Evolutionary conservation across 2,113 vertebrate genomes (phyloP).

Genomic region (Trochalopteron elliotii): DNA sequence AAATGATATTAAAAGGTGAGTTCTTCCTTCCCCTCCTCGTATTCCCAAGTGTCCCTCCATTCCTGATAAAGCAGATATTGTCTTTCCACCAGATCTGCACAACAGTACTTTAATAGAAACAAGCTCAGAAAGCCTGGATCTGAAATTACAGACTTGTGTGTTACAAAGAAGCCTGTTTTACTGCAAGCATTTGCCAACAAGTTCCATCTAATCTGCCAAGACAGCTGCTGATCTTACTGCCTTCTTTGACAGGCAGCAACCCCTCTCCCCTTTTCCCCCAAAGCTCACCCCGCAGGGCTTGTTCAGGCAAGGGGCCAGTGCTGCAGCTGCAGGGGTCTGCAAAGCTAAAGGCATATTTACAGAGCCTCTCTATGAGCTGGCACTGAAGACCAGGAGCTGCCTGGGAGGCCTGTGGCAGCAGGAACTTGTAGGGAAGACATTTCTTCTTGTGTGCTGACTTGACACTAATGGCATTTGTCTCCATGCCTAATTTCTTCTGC

Average conservation of each 20-base stretch:
- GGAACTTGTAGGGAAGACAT: neutral
- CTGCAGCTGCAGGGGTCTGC: conserved; percentile 44
- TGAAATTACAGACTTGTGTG: neutral
- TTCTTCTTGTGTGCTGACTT: neutral
- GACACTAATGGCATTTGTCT: neutral
- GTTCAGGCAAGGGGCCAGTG: conserved; percentile 16
- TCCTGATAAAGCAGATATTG: neutral
- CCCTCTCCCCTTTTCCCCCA: neutral
- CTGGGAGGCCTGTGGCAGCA: neutral
- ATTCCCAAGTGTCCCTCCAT: neutral
- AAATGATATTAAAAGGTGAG: neutral
- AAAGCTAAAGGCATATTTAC: neutral
- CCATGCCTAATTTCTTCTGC: neutral
- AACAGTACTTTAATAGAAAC: neutral
- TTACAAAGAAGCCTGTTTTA: neutral
- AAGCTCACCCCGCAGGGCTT: neutral
- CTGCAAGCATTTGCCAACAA: neutral
- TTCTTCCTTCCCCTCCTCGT: neutral
- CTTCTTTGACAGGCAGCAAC: neutral
- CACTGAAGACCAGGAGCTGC: neutral
- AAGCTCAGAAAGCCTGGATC: neutral
- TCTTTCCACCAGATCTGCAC: neutral
- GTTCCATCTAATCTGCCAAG: conserved; percentile 32
- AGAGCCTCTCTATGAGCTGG: neutral
- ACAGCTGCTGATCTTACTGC: conserved; percentile 30